Evolutionary conservation across 2,113 vertebrate species (phyloP), one percentile per base, ranked within the genome.

Genomic region (Antigone vipio): DNA sequence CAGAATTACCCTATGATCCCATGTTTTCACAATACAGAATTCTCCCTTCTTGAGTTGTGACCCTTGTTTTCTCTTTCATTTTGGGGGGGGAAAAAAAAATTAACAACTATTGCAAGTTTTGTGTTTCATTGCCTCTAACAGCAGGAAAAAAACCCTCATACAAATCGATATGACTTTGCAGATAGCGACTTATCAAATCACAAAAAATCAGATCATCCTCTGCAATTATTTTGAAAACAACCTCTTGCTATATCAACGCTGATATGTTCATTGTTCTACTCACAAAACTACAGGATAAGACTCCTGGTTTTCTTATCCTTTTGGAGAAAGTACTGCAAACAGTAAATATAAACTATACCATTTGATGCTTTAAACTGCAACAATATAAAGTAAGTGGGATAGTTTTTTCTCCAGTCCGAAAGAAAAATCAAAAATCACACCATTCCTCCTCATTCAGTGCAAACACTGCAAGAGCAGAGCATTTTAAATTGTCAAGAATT

Each of bases 181-280:
- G 18, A 69, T 8, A 78, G 18, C 0, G 0, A 85, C 11, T 49
- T 62, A 78, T 20, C 72, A 85, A 73, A 72, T 35, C 77, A 60
- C 34, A 91, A 56, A 86, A 86, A 77, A 40, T 77, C 52, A 68
- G 32, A 82, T 69, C 50, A 85, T 35, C 19, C 42, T 68, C 66
- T 35, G 15, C 62, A 92, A 82, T 72, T 82, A 82, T 24, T 92
- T 9, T 72, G 49, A 60, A 76, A 92, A 40, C 16, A 96, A 71
- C 27, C 49, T 88, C 66, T 53, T 81, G 30, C 42, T 72, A 6
- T 32, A 59, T 26, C 52, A 78, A 24, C 22, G 52, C 19, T 47
- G 35, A 6, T n/a, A 15, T 6, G 23, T 9, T 83, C 47, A 21
- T 8, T 40, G 35, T 66, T 53, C 60, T 45, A 5, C 50, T 55